These are phyloP conservation scores for Trochalopteron elliotii DNA, from an alignment of 2,113 vertebrate genomes.

Conservation along the genomic window DNA sequence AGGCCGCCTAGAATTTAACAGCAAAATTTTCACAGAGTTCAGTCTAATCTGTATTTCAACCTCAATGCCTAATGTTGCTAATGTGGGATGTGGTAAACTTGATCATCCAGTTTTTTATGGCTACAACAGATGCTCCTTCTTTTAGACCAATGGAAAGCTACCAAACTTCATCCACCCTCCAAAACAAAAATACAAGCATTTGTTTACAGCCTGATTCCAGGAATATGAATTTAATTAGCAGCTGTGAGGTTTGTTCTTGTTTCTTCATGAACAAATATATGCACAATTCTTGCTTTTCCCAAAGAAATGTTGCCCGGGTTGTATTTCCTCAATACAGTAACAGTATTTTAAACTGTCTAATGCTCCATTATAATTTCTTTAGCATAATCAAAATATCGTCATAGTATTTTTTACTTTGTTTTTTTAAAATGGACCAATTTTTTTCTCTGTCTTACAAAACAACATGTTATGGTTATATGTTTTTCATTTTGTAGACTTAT, in stretches of 20 bases:
- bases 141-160: slow-evolving; percentile 54
- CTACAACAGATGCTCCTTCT: slow-evolving; percentile 59
- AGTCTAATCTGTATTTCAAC: slow-evolving; percentile 21
- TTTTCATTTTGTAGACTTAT: neutral
- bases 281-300: neutral
- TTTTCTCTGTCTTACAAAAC: neutral
- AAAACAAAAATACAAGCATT: slow-evolving; percentile 55
- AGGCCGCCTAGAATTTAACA: neutral
- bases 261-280: neutral
- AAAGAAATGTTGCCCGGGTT: neutral
- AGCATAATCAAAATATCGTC: neutral
- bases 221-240: slow-evolving; percentile 35
- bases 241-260: slow-evolving; percentile 12
- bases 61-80: slow-evolving; percentile 32
- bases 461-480: neutral
- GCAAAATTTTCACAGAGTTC: neutral
- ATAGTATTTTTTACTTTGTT: neutral
- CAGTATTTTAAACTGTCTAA: neutral
- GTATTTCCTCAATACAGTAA: neutral
- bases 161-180: slow-evolving; percentile 45
- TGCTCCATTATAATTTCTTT: neutral
- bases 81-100: slow-evolving; percentile 54
- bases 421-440: neutral
- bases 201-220: slow-evolving; percentile 49
- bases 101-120: slow-evolving; percentile 60